Evolutionary conservation across 2,797 vertebrate species (phyloP).

Genomic region (Malurus leucopterus): DNA sequence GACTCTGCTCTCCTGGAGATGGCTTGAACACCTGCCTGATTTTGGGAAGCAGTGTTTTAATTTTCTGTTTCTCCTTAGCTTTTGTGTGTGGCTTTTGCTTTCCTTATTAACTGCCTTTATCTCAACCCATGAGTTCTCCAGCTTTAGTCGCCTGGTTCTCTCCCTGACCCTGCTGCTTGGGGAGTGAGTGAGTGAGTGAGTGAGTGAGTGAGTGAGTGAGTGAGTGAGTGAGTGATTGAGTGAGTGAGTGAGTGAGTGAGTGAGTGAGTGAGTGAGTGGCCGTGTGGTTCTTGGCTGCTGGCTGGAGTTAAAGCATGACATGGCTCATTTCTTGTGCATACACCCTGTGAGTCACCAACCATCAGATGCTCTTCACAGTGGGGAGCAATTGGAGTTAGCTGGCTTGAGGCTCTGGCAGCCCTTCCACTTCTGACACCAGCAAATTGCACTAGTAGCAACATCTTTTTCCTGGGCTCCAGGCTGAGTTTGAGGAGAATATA

Average conservation of each 20-base stretch:
- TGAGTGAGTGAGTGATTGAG: too few relatives aligned
- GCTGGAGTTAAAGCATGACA: background rate
- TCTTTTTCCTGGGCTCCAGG: background rate
- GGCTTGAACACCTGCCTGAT: background rate
- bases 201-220: too few relatives aligned
- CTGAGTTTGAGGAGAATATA: background rate
- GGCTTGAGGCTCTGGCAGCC: background rate
- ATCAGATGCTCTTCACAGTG: accelerated
- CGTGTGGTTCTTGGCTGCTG: background rate
- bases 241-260: too few relatives aligned
- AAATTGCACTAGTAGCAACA: background rate
- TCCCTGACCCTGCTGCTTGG: background rate
- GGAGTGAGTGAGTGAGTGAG: background rate
- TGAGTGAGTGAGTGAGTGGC: background rate
- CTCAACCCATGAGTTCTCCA: background rate
- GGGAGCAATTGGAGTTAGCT: background rate
- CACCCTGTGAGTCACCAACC: background rate
- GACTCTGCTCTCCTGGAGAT: background rate
- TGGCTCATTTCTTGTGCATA: background rate
- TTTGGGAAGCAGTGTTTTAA: background rate
- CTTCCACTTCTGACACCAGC: background rate
- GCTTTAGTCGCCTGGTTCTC: background rate
- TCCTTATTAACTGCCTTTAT: background rate
- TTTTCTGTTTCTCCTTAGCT: background rate
- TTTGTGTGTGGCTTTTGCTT: background rate